Evolutionary conservation across 2,113 vertebrate species (phyloP), one percentile per base, ranked within the genome.

Genomic region (Neopipo cinnamomea): DNA sequence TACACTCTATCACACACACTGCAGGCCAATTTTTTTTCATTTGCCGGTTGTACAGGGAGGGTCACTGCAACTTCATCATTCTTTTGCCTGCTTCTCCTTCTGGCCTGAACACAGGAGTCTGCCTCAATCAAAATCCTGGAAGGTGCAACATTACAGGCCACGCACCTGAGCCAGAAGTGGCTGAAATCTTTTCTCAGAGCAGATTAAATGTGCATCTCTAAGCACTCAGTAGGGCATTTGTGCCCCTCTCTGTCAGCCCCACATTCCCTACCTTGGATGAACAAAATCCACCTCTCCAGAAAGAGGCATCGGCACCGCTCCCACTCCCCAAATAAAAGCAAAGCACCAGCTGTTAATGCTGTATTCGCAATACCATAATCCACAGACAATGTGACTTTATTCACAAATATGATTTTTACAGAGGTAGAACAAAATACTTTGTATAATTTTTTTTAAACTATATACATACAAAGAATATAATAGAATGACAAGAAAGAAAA

Each of bases 391-490:
- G 77, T 94, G 92, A 98, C 98, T 98, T 98, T 98, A 98, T 98
- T 98, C 98, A 98, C 97, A 98, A 97, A 93, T 92, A 85, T 94
- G 93, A 85, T 97, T 97, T 97, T 98, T 97, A 97, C 98, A 98
- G 97, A 97, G 93, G 98, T 97, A 98, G 98, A 98, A 98, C 98
- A 98, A 98, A 98, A 98, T 98, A 98, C 97, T 97, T 97, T 96
- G 93, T 97, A 95, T 95, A 81, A 93, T 97, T 85, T 94, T 90
- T 95, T 81, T 93, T 91, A 15, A 93, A 92, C 95, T 97, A 97
- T 98, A 94, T 97, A 97, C 97, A 97, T 96, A 95, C 95, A 97
- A 95, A 96, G 95, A 96, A 92, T 96, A 85, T 91, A 92, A 93
- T 52, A 96, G 91, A 92, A 90, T 93, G 81, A 74, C 84, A 70